A percentile compares a stretch with the other conserved stretches of the same genome.
Evolutionary conservation across 2,888 invertebrate species (phyloP).

Genomic region (Dasysyrphus albostriatus): DNA sequence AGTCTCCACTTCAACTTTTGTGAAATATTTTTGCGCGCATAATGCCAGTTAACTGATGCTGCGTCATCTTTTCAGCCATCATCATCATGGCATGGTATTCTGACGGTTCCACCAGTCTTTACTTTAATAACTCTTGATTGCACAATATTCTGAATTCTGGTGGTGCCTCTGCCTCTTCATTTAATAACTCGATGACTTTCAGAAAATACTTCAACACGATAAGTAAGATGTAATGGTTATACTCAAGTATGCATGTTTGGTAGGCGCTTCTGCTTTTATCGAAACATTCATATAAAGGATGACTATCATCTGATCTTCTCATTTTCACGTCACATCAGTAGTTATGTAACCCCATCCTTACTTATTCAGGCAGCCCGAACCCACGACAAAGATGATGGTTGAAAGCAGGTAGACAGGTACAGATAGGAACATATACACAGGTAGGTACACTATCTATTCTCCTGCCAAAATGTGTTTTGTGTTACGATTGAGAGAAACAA

Average conservation of each 20-base stretch:
- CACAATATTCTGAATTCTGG: slow-evolving; percentile 75
- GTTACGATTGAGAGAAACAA: slow-evolving; percentile 63
- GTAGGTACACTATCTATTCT: slow-evolving; percentile 3
- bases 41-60: slow-evolving; percentile 75
- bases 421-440: background rate
- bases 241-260: slow-evolving; percentile 75
- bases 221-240: slow-evolving; percentile 75
- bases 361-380: slow-evolving; percentile 35
- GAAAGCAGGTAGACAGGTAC: slow-evolving; percentile 54
- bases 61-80: slow-evolving; percentile 74
- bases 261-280: slow-evolving; percentile 76
- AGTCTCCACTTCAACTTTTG: slow-evolving; percentile 73
- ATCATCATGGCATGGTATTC: slow-evolving; percentile 67
- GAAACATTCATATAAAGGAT: slow-evolving; percentile 58
- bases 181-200: slow-evolving; percentile 76
- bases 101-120: slow-evolving; percentile 72
- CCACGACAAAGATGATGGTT: slow-evolving; percentile 29
- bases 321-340: slow-evolving; percentile 66
- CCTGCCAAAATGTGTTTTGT: slow-evolving; percentile 58
- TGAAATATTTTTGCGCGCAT: slow-evolving; percentile 73
- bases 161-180: slow-evolving; percentile 73
- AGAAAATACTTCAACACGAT: slow-evolving; percentile 75
- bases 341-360: slow-evolving; percentile 67
- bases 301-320: slow-evolving; percentile 61
- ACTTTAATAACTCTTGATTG: slow-evolving; percentile 76